A percentile compares a stretch with the other conserved stretches of the same genome.
phyloP scores from a whole-genome alignment of 2,888 invertebrate genomes.

The Protophormia terraenovae region DNA sequence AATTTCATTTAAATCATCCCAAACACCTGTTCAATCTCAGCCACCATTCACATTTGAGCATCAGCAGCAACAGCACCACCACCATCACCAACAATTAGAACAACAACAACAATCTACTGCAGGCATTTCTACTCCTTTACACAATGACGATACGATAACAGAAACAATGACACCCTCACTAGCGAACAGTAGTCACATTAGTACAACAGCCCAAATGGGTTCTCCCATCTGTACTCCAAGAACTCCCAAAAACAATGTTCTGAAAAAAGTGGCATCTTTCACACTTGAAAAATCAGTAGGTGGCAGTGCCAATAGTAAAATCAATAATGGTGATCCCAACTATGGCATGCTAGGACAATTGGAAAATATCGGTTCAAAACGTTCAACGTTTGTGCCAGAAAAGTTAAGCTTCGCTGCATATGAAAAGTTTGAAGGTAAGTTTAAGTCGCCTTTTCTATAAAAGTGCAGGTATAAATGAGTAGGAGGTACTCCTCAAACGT shows the following conservation, averaged over 20 bases:
- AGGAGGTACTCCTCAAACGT: not conserved
- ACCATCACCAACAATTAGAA: slow-evolving; percentile 38
- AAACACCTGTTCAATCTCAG: slow-evolving; percentile 78
- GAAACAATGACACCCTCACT: slow-evolving; percentile 54
- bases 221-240: slow-evolving; percentile 81
- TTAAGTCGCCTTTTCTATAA: not conserved
- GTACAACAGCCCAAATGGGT: slow-evolving; percentile 88
- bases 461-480: no score
- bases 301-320: slow-evolving; percentile 48
- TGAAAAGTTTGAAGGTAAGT: slow-evolving; percentile 95
- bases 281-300: slow-evolving; percentile 86
- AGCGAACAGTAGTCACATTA: slow-evolving; percentile 61
- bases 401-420: slow-evolving; percentile 93
- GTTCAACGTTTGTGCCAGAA: slow-evolving; percentile 91
- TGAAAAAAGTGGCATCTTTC: slow-evolving; percentile 92
- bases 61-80: slow-evolving; percentile 38
- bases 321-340: slow-evolving; percentile 58
- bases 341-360: slow-evolving; percentile 67
- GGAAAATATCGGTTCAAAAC: slow-evolving; percentile 81
- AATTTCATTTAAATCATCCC: slow-evolving; percentile 81
- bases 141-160: slow-evolving; percentile 55
- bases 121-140: slow-evolving; percentile 27
- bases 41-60: slow-evolving; percentile 49
- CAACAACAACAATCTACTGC: slow-evolving; percentile 34
- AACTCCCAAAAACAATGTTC: slow-evolving; percentile 85